A percentile compares a stretch with the other conserved stretches of the same genome.
Evolutionary conservation across 2,113 vertebrate species (phyloP).

Genomic region (Nanorana parkeri): DNA sequence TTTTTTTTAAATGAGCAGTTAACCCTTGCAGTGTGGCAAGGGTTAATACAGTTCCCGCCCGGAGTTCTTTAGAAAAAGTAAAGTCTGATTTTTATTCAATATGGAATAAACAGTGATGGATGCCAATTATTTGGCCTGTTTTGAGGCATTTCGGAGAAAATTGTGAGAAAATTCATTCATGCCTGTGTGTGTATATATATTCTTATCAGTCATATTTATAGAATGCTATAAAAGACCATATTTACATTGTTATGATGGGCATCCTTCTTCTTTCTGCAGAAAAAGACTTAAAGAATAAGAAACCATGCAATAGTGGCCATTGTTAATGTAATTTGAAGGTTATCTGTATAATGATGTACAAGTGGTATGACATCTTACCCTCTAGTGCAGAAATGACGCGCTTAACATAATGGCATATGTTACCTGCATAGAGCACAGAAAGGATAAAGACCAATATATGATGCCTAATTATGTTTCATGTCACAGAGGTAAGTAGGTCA

Average conservation of each 20-base stretch:
- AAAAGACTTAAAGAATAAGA: slow-evolving; percentile 13
- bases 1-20: too few species aligned
- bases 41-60: too few species aligned
- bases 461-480: background rate
- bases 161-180: too few species aligned
- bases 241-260: background rate
- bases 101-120: too few species aligned
- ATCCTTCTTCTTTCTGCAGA: background rate
- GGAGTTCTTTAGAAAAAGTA: too few species aligned
- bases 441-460: background rate
- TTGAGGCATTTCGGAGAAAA: too few species aligned
- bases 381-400: background rate
- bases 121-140: too few species aligned
- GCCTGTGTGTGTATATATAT: too few species aligned
- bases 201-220: too few species aligned
- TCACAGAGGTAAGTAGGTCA: background rate
- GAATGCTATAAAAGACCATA: too few species aligned
- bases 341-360: slow-evolving; percentile 38
- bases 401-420: background rate
- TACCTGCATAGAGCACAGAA: background rate
- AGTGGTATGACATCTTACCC: slow-evolving; percentile 18
- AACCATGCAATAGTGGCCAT: slow-evolving; percentile 1
- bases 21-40: too few species aligned
- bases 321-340: background rate
- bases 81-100: too few species aligned